Base-by-base conservation (phyloP, 2,888 invertebrate genomes). In the Cheilosia vernalis region DNA sequence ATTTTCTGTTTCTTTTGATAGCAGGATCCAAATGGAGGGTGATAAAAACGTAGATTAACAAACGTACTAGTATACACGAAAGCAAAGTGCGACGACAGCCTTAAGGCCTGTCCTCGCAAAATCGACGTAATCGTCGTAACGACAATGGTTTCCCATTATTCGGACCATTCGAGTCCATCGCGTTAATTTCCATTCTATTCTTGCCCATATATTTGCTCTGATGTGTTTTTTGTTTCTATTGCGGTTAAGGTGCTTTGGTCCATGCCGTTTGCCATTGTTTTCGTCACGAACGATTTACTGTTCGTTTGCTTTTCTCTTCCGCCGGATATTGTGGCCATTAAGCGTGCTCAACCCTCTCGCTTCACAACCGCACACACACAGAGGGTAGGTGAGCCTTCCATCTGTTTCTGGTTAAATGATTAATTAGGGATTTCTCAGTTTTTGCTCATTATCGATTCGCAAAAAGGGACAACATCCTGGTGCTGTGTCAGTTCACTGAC, bases 251-350 rank as follows among this genome's bases (percentile, higher is more conserved):
- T 69, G 63, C 49, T 64, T 37, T 37, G 61, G 15, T 15, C 37
- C 53, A 21, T 66, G 27, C 15, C 44, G 61, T 30, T 47, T 70
- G 42, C 58, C 69, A 58, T 67, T 78, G 49, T 63, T 60, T 66
- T 64, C 64, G 69, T 69, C 79, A 67, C 64, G 42, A 30, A 69
- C 69, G 63, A 79, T 79, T 84, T 70, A 56, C 61, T 78, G 24
- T 17, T 61, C 40, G 74, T 56, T 82, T 37, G 66, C 64, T 51
- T 74, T 78, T 42, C 17, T 37, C 4, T 13, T 67, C 53, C 10
- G 42, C 63, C 64, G 74, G 80, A 84, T 84, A 69, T 76, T 84
- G 69, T 55, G 79, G 69, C 73, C 74, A 74, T 84, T 84, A 80
- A 70, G 55, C 79, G 27, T 74, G 42, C 37, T 79, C 33, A 37